Evolutionary conservation across 2,113 vertebrate species (phyloP).

Genomic region (Callaeas wilsoni): DNA sequence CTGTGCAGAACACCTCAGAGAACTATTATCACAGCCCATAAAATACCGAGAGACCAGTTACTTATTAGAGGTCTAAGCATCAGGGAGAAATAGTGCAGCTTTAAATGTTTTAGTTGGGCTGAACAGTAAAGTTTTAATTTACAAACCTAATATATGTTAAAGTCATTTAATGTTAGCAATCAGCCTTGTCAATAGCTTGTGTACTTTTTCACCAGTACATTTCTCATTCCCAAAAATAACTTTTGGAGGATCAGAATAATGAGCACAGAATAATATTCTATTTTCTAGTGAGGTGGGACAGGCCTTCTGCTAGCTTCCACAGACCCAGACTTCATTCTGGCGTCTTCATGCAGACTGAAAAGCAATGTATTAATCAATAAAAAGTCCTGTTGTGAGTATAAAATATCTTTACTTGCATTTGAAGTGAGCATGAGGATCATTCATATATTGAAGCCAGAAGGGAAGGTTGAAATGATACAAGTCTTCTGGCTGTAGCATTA

Average conservation of each 20-base stretch:
- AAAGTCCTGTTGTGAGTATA: not conserved
- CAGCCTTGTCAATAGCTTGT: not conserved
- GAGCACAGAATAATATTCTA: not conserved
- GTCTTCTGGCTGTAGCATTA: not conserved
- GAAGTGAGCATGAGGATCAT: not conserved
- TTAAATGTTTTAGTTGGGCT: not conserved
- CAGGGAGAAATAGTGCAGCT: not conserved
- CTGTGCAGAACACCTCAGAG: not conserved
- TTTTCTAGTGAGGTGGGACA: not conserved
- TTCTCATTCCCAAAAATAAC: not conserved
- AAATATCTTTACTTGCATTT: not conserved
- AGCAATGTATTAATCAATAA: not conserved
- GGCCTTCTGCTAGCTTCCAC: not conserved
- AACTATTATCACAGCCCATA: not conserved
- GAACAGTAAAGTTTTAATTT: not conserved
- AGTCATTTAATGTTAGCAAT: not conserved
- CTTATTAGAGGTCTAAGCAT: not conserved
- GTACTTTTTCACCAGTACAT: not conserved
- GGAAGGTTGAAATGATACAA: not conserved
- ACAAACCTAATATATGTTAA: not conserved
- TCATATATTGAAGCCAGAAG: not conserved
- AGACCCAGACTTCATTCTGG: not conserved
- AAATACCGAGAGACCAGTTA: not conserved
- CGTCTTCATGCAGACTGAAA: not conserved
- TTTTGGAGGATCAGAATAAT: not conserved